A percentile compares a stretch with the other conserved stretches of the same genome.
Conservation (phyloP, 2,797 vertebrate genomes). For the Lerista edwardsae region DNA sequence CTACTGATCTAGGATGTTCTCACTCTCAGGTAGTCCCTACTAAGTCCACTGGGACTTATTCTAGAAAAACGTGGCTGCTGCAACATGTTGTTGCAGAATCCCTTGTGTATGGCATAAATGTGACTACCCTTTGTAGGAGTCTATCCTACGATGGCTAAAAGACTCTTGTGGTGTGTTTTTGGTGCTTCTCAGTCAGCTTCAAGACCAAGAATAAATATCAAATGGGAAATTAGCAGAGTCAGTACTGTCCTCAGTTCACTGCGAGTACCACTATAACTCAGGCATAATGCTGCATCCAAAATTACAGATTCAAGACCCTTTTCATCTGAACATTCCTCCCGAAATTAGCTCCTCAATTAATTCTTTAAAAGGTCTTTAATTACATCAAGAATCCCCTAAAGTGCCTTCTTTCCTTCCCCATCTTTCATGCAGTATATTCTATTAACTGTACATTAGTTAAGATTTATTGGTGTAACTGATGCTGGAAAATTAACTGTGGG, state of each 20-base stretch:
- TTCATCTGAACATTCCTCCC: slow-evolving; percentile 23
- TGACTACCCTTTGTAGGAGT: too few species aligned
- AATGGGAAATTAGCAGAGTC: not conserved
- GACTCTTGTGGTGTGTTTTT: not conserved
- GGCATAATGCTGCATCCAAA: slow-evolving; percentile 19
- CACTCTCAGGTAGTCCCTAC: too few species aligned
- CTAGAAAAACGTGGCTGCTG: too few species aligned
- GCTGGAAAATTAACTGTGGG: slow-evolving; percentile 37
- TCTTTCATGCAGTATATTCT: slow-evolving; percentile 39
- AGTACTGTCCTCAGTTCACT: not conserved
- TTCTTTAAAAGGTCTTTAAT: slow-evolving; percentile 43
- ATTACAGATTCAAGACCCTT: slow-evolving; percentile 37
- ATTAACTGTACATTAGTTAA: slow-evolving; percentile 29
- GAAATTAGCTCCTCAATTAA: slow-evolving; percentile 49
- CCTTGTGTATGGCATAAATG: too few species aligned
- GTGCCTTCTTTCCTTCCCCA: slow-evolving; percentile 7
- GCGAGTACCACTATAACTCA: slow-evolving; percentile 1
- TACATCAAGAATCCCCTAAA: slow-evolving; percentile 47
- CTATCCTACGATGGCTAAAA: not conserved
- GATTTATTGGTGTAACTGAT: slow-evolving; percentile 32
- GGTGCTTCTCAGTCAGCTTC: not conserved
- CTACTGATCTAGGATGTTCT: too few species aligned
- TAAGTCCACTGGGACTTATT: too few species aligned
- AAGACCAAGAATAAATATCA: not conserved
- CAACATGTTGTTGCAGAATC: too few species aligned